These are phyloP conservation scores for Chrysopilus asiliformis DNA, from an alignment of 2,888 invertebrate genomes.

Conservation along the genomic window DNA sequence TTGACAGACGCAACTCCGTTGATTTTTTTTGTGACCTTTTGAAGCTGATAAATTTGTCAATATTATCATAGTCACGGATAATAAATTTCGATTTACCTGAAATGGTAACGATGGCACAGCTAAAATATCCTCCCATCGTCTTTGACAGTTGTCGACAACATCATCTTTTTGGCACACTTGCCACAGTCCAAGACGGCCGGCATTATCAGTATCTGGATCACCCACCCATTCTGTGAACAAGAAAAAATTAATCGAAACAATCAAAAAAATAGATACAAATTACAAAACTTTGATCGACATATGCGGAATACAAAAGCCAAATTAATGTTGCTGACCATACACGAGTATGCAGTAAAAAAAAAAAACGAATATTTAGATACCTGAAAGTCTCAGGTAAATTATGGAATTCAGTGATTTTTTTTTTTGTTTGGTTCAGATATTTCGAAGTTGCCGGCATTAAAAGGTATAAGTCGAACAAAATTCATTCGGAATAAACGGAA, in stretches of 20 bases:
- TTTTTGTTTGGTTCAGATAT: too few relatives aligned
- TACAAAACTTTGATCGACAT: conserved; percentile 9
- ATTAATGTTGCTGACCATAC: neutral
- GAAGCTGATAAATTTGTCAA: too few relatives aligned
- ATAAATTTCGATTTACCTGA: conserved; percentile 42
- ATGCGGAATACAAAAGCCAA: neutral
- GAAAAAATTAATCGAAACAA: conserved; percentile 7
- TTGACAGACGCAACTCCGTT: too few relatives aligned
- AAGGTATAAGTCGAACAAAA: too few relatives aligned
- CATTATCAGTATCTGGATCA: conserved; percentile 69
- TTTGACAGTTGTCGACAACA: conserved; percentile 67
- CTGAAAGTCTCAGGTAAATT: too few relatives aligned
- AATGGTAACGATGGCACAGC: conserved; percentile 71
- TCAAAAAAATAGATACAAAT: conserved; percentile 2
- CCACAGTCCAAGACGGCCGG: conserved; percentile 88
- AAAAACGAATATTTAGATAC: too few relatives aligned
- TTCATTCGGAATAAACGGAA: too few relatives aligned
- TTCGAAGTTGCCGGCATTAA: too few relatives aligned
- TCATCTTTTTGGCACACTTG: conserved; percentile 71
- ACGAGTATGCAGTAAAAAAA: neutral
- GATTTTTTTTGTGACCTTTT: too few relatives aligned
- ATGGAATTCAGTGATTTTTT: too few relatives aligned
- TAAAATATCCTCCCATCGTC: conserved; percentile 69
- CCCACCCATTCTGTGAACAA: conserved; percentile 60
- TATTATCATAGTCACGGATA: too few relatives aligned